Conservation (phyloP, 2,888 invertebrate genomes). For the Idaea straminata region DNA sequence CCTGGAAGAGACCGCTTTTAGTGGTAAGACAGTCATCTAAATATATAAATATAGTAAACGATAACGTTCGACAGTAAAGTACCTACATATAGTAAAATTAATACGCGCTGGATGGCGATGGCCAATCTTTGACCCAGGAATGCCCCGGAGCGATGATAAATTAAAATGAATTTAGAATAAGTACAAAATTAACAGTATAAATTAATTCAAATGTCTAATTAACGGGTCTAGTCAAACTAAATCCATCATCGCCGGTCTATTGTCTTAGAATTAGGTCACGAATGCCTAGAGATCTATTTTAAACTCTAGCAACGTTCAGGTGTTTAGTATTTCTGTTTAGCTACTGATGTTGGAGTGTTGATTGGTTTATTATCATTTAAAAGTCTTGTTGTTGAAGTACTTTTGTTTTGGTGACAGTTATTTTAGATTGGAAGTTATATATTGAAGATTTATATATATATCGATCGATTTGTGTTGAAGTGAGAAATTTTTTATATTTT, state of each 20-base stretch:
- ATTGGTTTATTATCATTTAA: neutral
- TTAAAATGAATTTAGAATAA: neutral
- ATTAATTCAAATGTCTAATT: constrained; percentile 2
- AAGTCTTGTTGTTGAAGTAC: neutral
- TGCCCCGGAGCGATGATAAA: no score
- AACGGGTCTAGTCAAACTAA: constrained; percentile 6
- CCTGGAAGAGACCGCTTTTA: no score
- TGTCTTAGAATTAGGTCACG: constrained; percentile 26
- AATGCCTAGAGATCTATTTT: constrained; percentile 28
- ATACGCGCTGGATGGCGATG: no score
- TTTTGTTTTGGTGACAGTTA: neutral
- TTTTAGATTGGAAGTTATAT: neutral
- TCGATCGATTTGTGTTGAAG: no score
- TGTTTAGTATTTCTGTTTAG: constrained; percentile 8
- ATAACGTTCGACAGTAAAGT: no score
- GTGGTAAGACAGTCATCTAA: no score
- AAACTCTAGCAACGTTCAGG: constrained; percentile 15
- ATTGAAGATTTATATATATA: no score
- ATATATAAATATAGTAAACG: no score
- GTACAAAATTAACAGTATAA: neutral
- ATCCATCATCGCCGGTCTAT: constrained; percentile 12
- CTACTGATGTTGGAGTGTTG: neutral
- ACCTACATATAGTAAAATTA: no score
- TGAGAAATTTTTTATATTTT: neutral
- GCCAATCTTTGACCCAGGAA: no score